Base-by-base conservation (phyloP, 2,888 invertebrate genomes). In the Leptopilina myrica region DNA sequence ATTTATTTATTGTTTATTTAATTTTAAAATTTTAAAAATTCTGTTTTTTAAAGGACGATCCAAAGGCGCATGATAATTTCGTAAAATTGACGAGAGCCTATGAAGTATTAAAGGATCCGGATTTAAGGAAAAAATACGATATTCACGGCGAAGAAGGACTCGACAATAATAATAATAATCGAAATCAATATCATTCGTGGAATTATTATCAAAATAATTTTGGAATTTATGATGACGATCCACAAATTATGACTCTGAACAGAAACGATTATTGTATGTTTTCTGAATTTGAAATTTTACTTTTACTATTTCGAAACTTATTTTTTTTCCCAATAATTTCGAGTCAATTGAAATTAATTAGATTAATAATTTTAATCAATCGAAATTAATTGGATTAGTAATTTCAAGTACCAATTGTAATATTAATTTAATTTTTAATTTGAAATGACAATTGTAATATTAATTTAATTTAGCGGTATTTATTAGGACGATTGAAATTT, bases 201-300 rank as follows among this genome's bases (percentile, higher is more conserved):
- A 94, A 95, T 82, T 97, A 95, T 91, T 97, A 97, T 89, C 94
- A 94, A 84, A 94, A 96, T 87, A 94, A 95, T 86, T 96, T 97
- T 93, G 97, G 97, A 79, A 94, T 98, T 82, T 98, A 97, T 91
- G 96, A 97, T 89, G 95, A 97, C 89, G 97, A 97, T 92, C 95
- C 94, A 33, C 94, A 95, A 91, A 96, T 98, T 81, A 94, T 96
- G 43, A 97, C 97, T 0, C 92, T 98, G 3, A 95, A 95, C 84
- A 94, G 93, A 86, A 93, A 94, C 80, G 96, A 95, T 88, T 98
- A 96, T 93, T 95, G 96, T 96, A 92, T 94, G 94, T 89, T 64
- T 66, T 26, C 1, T n/a, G 0, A 12, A 59, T 62, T 62, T 62
- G 20, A 62, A 62, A 62, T 9, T 62, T 62, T 8, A 8, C 33